Conservation (phyloP, 2,888 invertebrate genomes). For the Rhimphoctona megacephalus region DNA sequence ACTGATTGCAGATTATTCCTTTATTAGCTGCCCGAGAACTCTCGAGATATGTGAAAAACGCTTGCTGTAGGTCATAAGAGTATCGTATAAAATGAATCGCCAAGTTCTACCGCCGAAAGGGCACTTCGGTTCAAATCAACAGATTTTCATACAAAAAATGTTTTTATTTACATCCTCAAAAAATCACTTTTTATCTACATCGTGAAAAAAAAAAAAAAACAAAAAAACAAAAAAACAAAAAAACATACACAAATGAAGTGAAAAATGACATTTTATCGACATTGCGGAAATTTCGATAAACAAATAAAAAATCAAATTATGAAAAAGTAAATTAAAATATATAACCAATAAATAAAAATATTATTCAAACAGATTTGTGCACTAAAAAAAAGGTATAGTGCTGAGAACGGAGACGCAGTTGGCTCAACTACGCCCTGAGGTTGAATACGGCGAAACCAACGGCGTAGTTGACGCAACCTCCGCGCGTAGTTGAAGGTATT, state of each 20-base stretch:
- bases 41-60: constrained; percentile 55
- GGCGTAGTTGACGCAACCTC: too few species aligned
- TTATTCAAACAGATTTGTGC: too few species aligned
- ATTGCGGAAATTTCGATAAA: not conserved
- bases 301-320: not conserved
- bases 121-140: not conserved
- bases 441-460: too few species aligned
- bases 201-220: not conserved
- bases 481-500: too few species aligned
- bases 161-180: not conserved
- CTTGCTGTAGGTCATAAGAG: constrained; percentile 17
- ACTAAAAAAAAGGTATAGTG: too few species aligned
- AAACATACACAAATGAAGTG: not conserved
- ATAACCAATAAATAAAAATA: too few species aligned
- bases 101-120: not conserved
- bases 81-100: not conserved
- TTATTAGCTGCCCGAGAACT: constrained; percentile 47
- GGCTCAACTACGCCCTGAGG: too few species aligned
- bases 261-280: not conserved
- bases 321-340: not conserved
- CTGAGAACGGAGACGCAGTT: too few species aligned
- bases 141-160: not conserved
- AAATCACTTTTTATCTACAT: not conserved
- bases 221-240: not conserved
- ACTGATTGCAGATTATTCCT: constrained; percentile 60